A percentile compares a stretch with the other conserved stretches of the same genome.
These are phyloP conservation scores for Stigmatopora nigra DNA, from an alignment of 2,113 vertebrate genomes.

Conservation along the genomic window DNA sequence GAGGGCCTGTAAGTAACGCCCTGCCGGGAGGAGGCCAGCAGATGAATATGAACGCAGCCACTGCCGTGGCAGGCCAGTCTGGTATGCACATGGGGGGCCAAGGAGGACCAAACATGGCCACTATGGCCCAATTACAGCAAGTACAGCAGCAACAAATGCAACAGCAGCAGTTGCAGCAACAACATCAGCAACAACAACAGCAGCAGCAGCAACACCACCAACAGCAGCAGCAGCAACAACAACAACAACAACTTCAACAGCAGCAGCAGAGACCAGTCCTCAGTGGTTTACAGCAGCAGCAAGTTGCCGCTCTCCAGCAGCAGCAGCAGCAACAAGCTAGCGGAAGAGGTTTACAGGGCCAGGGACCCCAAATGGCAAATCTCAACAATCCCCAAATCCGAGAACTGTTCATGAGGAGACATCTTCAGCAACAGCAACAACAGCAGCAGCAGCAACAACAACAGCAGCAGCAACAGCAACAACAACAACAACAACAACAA, in stretches of 20 bases:
- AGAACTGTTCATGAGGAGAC: constrained; percentile 84
- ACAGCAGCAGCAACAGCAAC: constrained; percentile 69
- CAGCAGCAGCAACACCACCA: constrained; percentile 78
- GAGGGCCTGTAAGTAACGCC: constrained; percentile 60
- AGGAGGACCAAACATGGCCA: constrained; percentile 58
- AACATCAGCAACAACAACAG: constrained; percentile 69
- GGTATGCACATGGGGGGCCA: constrained; percentile 77
- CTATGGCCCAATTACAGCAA: constrained; percentile 54
- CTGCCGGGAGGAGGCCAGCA: constrained; percentile 67
- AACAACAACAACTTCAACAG: constrained; percentile 72
- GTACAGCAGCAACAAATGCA: constrained; percentile 74
- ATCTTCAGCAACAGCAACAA: constrained; percentile 72
- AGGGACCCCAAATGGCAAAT: constrained; percentile 72
- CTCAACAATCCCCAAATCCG: constrained; percentile 76
- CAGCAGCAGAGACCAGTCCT: constrained; percentile 74
- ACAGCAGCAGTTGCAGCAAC: constrained; percentile 76
- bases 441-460: constrained; percentile 79
- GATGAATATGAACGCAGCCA: constrained; percentile 75
- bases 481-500: constrained; percentile 70
- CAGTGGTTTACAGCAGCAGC: constrained; percentile 55
- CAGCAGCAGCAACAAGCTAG: constrained; percentile 73
- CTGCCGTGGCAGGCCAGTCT: constrained; percentile 66
- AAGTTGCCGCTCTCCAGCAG: constrained; percentile 64
- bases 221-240: constrained; percentile 72
- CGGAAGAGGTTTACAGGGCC: constrained; percentile 65